Percentiles rank a stretch among this genome's conserved stretches.
Conservation (phyloP, 2,113 vertebrate genomes). For the Triplophysa siluroides region DNA sequence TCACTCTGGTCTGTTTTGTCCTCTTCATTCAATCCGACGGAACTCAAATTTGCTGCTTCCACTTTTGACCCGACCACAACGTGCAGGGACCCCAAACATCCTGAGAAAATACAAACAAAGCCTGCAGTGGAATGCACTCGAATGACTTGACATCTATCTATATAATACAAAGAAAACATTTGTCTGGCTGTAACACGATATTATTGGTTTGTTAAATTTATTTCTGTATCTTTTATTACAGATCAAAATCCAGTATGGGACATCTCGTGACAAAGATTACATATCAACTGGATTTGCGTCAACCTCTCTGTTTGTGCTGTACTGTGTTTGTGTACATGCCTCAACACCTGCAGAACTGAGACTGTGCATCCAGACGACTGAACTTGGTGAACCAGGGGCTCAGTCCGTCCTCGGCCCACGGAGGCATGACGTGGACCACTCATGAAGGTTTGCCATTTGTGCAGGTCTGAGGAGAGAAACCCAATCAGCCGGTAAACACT, state of each 20-base stretch:
- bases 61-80: not conserved
- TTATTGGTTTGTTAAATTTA: not conserved
- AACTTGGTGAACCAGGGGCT: not conserved
- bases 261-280: not conserved
- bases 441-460: not conserved
- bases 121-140: not conserved
- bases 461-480: not conserved
- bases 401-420: not conserved
- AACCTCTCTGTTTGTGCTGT: not conserved
- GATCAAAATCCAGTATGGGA: not conserved
- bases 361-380: slow-evolving; percentile 8
- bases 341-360: not conserved
- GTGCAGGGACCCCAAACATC: not conserved
- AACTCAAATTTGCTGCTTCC: not conserved
- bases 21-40: not conserved
- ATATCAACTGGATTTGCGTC: not conserved
- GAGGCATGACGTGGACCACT: not conserved
- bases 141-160: not conserved
- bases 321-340: not conserved
- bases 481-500: not conserved
- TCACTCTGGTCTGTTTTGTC: too few relatives aligned
- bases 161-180: not conserved
- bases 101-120: not conserved
- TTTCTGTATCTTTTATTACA: not conserved
- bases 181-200: not conserved